Base-by-base conservation (phyloP, 2,113 vertebrate genomes). In the Gila orcuttii region DNA sequence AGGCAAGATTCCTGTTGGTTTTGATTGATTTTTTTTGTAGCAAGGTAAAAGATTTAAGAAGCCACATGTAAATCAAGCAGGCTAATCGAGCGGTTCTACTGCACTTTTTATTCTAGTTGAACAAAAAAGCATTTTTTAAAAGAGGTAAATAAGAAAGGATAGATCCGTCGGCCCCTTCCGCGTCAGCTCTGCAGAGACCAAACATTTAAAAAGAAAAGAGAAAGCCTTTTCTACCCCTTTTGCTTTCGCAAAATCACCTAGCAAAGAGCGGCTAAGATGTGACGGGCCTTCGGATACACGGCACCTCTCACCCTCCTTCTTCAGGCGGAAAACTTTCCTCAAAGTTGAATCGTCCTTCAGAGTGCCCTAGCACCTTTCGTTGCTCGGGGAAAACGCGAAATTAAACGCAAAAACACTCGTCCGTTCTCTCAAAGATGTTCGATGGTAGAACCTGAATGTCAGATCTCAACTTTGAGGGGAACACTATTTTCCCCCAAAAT, bases 391-490 rank as follows among this genome's bases (percentile, higher is more conserved):
- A 84, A 57, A 84, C 88, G 85, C 90, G 71, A 79, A 86, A 80
- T n/a, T 1, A 80, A 74, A 36, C 23, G 3, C 6, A 10, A 66
- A 75, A 8, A 13, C 79, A 66, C 81, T 86, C 79, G 28, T 59
- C 83, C 87, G 87, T 84, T 87, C 57, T 75, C 89, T 90, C 82
- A 81, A 66, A 88, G 85, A 88, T 89, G 87, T 92, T 75, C 88
- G 89, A 88, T 89, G 83, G 89, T 88, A 90, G 87, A 91, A 90
- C 88, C 74, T 77, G 55, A 85, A 88, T 68, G 83, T 89, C 87
- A 88, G 89, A 92, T 92, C 93, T 95, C 95, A 96, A 96, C 96
- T 97, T 96, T 96, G 95, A 96, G 95, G 94, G 86, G 94, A 95
- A 94, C 94, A 39, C 12, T 33, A 94, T 95, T 93, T 93, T 17